These are phyloP conservation scores for Eupleurogrammus muticus DNA, from an alignment of 2,797 vertebrate genomes.

Conservation along the genomic window DNA sequence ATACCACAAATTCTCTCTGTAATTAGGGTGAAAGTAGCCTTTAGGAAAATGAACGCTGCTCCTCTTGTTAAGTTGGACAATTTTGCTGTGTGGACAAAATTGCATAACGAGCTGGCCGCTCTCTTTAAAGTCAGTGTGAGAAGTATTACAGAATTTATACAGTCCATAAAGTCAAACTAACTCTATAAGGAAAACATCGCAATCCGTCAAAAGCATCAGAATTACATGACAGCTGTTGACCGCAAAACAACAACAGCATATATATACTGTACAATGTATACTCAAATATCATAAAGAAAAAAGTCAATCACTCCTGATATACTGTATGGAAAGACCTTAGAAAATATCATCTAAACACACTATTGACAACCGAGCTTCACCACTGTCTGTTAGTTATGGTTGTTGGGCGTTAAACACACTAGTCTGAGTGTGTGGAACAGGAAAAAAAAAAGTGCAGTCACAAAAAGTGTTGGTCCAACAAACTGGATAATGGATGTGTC, in stretches of 20 bases:
- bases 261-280: conserved; percentile 64
- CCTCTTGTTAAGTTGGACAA: conserved; percentile 46
- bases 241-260: conserved; percentile 52
- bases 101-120: conserved; percentile 69
- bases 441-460: conserved; percentile 72
- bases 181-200: conserved; percentile 52
- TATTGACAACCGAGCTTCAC: conserved; percentile 60
- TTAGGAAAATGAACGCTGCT: background rate
- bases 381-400: conserved; percentile 61
- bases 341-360: conserved; percentile 59
- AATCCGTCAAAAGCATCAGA: conserved; percentile 65
- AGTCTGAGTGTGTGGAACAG: conserved; percentile 48
- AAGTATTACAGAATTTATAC: conserved; percentile 49
- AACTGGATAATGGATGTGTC: conserved; percentile 64
- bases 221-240: conserved; percentile 54
- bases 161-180: conserved; percentile 49
- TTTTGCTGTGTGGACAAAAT: conserved; percentile 52
- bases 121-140: conserved; percentile 50
- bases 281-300: conserved; percentile 54
- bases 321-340: conserved; percentile 49
- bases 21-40: conserved; percentile 5
- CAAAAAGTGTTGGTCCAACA: conserved; percentile 78
- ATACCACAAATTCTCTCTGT: background rate
- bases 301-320: conserved; percentile 48
- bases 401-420: conserved; percentile 56